These are phyloP conservation scores for Trissolcus brochymenae DNA, from an alignment of 2,888 invertebrate genomes.

Conservation along the genomic window DNA sequence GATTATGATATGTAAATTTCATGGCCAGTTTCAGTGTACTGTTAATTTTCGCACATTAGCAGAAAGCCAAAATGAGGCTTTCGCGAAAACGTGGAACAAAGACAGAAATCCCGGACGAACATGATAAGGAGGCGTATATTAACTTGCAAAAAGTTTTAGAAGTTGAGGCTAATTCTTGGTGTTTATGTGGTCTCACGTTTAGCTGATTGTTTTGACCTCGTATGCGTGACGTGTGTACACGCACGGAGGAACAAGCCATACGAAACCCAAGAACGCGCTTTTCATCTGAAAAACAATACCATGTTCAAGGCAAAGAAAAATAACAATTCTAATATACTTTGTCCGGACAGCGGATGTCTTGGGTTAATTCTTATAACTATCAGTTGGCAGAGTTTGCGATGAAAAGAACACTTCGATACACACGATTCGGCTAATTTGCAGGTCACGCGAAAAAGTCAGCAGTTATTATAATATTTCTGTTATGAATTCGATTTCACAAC, in stretches of 20 bases:
- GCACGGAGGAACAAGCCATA: slow-evolving; percentile 32
- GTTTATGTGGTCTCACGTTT: slow-evolving; percentile 43
- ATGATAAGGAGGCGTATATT: background rate
- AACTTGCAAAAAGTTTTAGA: slow-evolving; percentile 14
- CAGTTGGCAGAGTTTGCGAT: too few relatives aligned
- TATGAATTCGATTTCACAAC: slow-evolving; percentile 10
- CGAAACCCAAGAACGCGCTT: slow-evolving; percentile 47
- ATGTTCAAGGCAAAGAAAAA: slow-evolving; percentile 19
- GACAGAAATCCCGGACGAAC: background rate
- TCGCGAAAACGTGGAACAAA: too few relatives aligned
- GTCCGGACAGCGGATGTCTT: too few relatives aligned
- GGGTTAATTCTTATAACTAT: too few relatives aligned
- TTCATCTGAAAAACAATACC: slow-evolving; percentile 42
- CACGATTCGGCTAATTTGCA: too few relatives aligned
- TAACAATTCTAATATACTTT: too few relatives aligned
- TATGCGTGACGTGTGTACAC: slow-evolving; percentile 19
- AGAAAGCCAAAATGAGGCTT: background rate
- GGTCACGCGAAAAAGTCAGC: too few relatives aligned
- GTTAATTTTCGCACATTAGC: slow-evolving; percentile 18
- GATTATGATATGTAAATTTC: slow-evolving; percentile 50
- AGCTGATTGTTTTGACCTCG: slow-evolving; percentile 48
- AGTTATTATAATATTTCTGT: too few relatives aligned
- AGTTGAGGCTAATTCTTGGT: slow-evolving; percentile 32
- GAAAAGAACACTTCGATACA: too few relatives aligned
- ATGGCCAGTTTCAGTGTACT: slow-evolving; percentile 6